Evolutionary conservation across 2,797 vertebrate species (phyloP).

Genomic region (Loriculus beryllinus): DNA sequence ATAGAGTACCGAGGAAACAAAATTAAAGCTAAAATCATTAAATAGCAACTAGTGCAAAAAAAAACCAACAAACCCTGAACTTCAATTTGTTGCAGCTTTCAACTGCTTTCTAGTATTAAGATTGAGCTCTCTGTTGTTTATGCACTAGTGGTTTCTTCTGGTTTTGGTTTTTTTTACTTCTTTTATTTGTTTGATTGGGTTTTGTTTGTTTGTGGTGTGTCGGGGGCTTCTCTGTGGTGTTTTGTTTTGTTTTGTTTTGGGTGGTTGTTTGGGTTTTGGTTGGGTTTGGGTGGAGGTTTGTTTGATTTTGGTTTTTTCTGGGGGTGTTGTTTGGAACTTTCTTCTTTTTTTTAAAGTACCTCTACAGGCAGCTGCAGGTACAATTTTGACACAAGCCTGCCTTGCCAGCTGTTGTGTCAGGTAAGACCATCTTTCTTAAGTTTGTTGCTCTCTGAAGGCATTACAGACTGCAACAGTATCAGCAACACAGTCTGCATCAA

Average conservation of each 20-base stretch:
- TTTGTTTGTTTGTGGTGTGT: neutral
- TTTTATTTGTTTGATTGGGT: neutral
- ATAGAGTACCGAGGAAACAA: neutral
- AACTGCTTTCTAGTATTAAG: neutral
- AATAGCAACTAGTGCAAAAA: neutral
- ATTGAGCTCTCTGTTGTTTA: neutral
- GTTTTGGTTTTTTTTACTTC: neutral
- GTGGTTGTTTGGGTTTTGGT: neutral
- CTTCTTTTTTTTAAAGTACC: neutral
- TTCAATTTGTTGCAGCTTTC: neutral
- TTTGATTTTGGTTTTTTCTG: neutral
- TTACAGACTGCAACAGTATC: neutral
- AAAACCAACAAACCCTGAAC: neutral
- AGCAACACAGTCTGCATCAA: neutral
- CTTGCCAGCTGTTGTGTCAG: neutral
- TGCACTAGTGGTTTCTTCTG: neutral
- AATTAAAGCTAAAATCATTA: neutral
- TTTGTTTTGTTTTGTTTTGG: neutral
- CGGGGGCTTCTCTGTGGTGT: neutral
- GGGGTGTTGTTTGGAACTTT: neutral
- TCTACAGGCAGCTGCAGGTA: neutral
- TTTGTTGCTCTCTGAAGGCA: neutral
- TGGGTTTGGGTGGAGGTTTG: neutral
- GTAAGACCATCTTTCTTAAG: neutral
- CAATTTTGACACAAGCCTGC: neutral